Base-by-base conservation (phyloP, 2,888 invertebrate genomes). In the Gastrophysa polygoni region DNA sequence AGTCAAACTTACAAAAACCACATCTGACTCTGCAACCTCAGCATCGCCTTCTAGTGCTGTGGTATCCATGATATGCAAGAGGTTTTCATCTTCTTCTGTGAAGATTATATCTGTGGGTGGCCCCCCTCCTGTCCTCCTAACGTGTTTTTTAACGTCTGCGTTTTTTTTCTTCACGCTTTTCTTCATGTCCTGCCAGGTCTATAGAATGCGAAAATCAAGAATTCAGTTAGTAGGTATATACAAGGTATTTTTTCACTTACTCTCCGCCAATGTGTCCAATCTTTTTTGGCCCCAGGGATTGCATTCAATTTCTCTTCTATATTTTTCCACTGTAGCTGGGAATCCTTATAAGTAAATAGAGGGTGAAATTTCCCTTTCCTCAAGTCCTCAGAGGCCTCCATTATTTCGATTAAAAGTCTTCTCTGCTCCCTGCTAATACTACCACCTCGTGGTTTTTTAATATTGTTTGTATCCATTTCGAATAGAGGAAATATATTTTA, bases 251-350 rank as follows among this genome's bases (percentile, higher is more conserved):
- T 49, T 21, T n/a, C 8, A 43, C 50, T 4, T 58, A 58, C 44
- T 24, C 50, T 58, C 5, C 50, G 50, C 58, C 58, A 58, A 43
- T 58, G 58, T 4, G 18, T 28, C 58, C 58, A 50, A 16, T 58
- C 50, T 16, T 58, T 51, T 24, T 50, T 58, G 7, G 58, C 50
- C 14, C 58, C 44, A 34, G 50, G 50, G 10, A 43, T 32, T 20
- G 28, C 49, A 50, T 58, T 58, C 50, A 50, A 44, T 50, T 29
- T 21, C 7, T 49, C 21, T 17, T 29, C 38, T 14, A 58, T 16
- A 10, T 14, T 7, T 24, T 21, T 43, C 58, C 58, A 58, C 17
- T 50, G 29, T 17, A 24, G 29, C 11, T 49, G 34, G n/a, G 49
- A 48, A 18, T 18, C 47, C 44, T 48, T 17, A 11, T 18, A 28